Base-by-base conservation (phyloP, 2,888 invertebrate species). In the Hyppa rectilinea region DNA sequence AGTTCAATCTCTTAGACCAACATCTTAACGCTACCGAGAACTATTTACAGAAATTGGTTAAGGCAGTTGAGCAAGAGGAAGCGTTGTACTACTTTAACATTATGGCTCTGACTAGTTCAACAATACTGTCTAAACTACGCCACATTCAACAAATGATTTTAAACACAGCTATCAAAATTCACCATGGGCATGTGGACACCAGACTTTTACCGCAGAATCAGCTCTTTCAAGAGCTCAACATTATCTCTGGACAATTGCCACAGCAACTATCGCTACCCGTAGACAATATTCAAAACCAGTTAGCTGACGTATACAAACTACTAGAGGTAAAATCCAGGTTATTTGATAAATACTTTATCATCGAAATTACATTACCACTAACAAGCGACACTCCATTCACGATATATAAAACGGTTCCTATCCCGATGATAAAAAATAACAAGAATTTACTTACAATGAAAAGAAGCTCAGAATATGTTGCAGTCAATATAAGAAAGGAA, bases 171-270 rank as follows among this genome's bases (percentile, higher is more conserved):
- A 53, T 36, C 17, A 55, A 55, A 36, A 55, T 36, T 23, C 55
- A 38, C 23, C 55, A 55, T 55, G 36, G 55, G 36, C 36, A 55
- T 23, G 55, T 55, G 7, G 36, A 55, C 14, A 55, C 55, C n/a
- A 53, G 53, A 53, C n/a, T 52, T 34, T 29, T 14, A 6, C n/a
- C n/a, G n/a, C n/a, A n/a, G n/a, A n/a, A n/a, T n/a, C n/a, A n/a
- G n/a, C n/a, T n/a, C n/a, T n/a, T n/a, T n/a, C n/a, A n/a, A n/a
- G n/a, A n/a, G n/a, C n/a, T n/a, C n/a, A n/a, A n/a, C n/a, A n/a
- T n/a, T n/a, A n/a, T n/a, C n/a, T n/a, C n/a, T n/a, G n/a, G n/a
- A n/a, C n/a, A n/a, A n/a, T n/a, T n/a, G n/a, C 23, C 12, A 26
- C 23, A 49, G 23, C 12, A 26, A 49, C 5, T 47, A 47, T 47